Percentiles rank a stretch among this genome's conserved stretches.
phyloP scores from a whole-genome alignment of 35 echinoderm and acorn worm species.

The Stichopus chloronotus region DNA sequence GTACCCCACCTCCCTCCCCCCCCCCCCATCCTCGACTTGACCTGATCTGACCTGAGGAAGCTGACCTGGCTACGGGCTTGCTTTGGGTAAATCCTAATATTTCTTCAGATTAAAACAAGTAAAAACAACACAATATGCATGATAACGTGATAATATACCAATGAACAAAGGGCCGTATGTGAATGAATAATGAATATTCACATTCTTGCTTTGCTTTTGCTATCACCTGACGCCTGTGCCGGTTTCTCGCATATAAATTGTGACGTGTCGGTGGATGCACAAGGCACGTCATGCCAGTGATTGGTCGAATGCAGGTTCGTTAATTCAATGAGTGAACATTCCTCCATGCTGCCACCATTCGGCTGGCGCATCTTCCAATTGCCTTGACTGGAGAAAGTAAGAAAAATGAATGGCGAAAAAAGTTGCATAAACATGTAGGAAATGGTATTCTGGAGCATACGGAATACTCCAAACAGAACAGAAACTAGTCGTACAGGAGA shows the following conservation, averaged over 20 bases:
- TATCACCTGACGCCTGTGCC: constrained; percentile 12
- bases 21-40: too few species aligned
- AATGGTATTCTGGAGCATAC: neutral
- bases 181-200: neutral
- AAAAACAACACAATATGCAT: too few species aligned
- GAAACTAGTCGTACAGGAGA: too few species aligned
- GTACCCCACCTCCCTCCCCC: too few species aligned
- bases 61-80: too few species aligned
- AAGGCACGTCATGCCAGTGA: constrained; percentile 99
- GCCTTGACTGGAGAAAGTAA: constrained; percentile 9
- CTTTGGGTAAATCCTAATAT: too few species aligned
- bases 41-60: too few species aligned
- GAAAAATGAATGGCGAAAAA: neutral
- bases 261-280: constrained; percentile 79
- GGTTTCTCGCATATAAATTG: constrained; percentile 88
- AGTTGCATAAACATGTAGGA: neutral
- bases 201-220: neutral
- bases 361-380: constrained; percentile 78
- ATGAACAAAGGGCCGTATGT: too few species aligned
- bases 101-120: too few species aligned
- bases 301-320: constrained; percentile 90
- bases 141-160: too few species aligned
- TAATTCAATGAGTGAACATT: constrained; percentile 81
- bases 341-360: constrained; percentile 82
- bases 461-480: neutral